Evolutionary conservation across 2,888 invertebrate genomes (phyloP), one percentile per base, ranked within the genome.

Genomic region (Drosophila sordidula): DNA sequence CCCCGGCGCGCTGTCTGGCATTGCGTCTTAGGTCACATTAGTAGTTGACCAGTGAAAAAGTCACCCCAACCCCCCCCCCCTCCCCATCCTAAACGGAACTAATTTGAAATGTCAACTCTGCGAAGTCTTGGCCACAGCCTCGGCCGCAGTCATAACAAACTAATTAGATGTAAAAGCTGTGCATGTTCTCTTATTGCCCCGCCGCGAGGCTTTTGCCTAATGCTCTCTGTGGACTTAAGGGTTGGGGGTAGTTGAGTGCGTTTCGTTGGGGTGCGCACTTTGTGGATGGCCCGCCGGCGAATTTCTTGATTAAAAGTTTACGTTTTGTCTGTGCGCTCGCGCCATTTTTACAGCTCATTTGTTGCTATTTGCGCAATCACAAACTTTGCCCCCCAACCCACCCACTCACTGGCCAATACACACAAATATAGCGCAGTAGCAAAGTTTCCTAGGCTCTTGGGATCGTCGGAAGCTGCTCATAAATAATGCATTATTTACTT

Each of bases 401-500:
- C 32, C 5, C 34, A n/a, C n/a, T n/a, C 42, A 26, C 42, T 11
- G 34, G 3, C 22, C 14, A 36, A 9, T 16, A 4, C 41, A 16
- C 44, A 11, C 22, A 14, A 18, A 36, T 29, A 14, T 18, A 25
- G 32, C 26, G 29, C 55, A 29, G 16, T 18, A 18, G 18, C 38
- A 70, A 73, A 69, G 47, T 69, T 72, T 36, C 39, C 44, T 51
- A 42, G 56, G 56, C 65, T 18, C 44, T 66, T 54, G 50, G 38
- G 61, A 39, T 39, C 29, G 54, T 51, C 75, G 67, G 62, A 64
- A 61, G 70, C 47, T 57, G 47, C 70, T 70, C 84, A 85, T 86
- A 85, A 85, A 86, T 86, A 84, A 85, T 84, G 81, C 80, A 85
- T 80, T 81, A 73, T 78, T 78, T 73, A 76, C 76, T 70, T 78